Evolutionary conservation across 1,140 invertebrate species (phyloP).

Genomic region (Oedothorax gibbosus): DNA sequence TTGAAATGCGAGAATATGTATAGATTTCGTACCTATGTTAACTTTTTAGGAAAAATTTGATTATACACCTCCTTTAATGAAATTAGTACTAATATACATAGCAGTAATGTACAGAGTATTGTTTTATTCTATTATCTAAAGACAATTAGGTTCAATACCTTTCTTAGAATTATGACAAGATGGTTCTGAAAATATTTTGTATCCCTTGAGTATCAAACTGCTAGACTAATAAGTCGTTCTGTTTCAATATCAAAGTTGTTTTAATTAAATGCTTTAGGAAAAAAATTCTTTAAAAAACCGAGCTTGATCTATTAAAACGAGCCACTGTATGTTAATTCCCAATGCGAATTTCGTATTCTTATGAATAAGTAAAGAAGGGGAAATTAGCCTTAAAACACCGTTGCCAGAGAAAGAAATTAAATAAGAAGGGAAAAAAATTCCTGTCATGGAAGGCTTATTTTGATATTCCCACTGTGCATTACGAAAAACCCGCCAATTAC

Average conservation of each 20-base stretch:
- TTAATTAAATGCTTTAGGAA: conserved; percentile 1
- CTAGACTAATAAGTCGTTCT: background rate
- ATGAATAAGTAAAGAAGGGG: conserved; percentile 11
- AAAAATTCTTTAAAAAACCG: background rate
- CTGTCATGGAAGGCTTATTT: background rate
- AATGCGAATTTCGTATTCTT: background rate
- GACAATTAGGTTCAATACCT: too few species aligned
- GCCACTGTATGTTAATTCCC: conserved; percentile 12
- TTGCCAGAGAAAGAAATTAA: conserved; percentile 3
- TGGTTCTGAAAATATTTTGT: too few species aligned
- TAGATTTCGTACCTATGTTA: too few species aligned
- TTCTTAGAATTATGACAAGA: too few species aligned
- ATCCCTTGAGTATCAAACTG: too few species aligned
- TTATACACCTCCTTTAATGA: too few species aligned
- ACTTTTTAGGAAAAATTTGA: too few species aligned
- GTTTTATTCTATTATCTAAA: too few species aligned
- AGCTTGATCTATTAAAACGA: conserved; percentile 5
- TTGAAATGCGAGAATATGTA: too few species aligned
- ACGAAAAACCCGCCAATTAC: conserved; percentile 19
- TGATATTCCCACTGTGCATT: background rate
- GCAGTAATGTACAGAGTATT: too few species aligned
- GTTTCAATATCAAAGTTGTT: conserved; percentile 10
- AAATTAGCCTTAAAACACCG: conserved; percentile 8
- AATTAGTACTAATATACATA: too few species aligned
- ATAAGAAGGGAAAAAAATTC: background rate